These are phyloP conservation scores for Drosophila funebris DNA, from an alignment of 1,140 invertebrate species.

Conservation along the genomic window DNA sequence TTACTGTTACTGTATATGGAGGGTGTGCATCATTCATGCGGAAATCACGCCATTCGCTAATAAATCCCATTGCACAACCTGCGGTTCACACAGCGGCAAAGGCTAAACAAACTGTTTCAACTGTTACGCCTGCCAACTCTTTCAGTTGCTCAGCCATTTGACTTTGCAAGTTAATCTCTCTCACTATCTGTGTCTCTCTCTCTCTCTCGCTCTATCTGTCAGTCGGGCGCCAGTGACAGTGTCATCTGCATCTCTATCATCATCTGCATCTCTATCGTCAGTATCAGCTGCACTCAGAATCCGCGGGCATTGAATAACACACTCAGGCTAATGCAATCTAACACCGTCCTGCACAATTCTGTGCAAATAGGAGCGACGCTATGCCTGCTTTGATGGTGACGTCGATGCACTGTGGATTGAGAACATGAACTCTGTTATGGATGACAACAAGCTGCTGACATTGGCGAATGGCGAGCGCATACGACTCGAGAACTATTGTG, in stretches of 20 bases:
- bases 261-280: not conserved
- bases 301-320: constrained; percentile 68
- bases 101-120: constrained; percentile 29
- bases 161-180: constrained; percentile 53
- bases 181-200: constrained; percentile 9
- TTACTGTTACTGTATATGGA: not conserved
- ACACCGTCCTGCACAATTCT: constrained; percentile 24
- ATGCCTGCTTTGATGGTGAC: constrained; percentile 96
- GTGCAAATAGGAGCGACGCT: constrained; percentile 87
- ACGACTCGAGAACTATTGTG: constrained; percentile 91
- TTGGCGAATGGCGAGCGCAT: constrained; percentile 96
- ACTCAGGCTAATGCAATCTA: constrained; percentile 72
- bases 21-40: constrained; percentile 60
- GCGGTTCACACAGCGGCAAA: not conserved
- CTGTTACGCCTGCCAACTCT: constrained; percentile 24
- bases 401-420: constrained; percentile 97
- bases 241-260: not conserved
- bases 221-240: not conserved
- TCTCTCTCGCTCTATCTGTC: constrained; percentile 33
- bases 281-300: constrained; percentile 7
- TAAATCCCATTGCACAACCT: constrained; percentile 69
- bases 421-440: constrained; percentile 98
- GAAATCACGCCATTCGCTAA: constrained; percentile 68
- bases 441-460: constrained; percentile 95
- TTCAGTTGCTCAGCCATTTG: constrained; percentile 42